Base-by-base conservation (phyloP, 2,113 vertebrate species). In the Leucopsar rothschildi region DNA sequence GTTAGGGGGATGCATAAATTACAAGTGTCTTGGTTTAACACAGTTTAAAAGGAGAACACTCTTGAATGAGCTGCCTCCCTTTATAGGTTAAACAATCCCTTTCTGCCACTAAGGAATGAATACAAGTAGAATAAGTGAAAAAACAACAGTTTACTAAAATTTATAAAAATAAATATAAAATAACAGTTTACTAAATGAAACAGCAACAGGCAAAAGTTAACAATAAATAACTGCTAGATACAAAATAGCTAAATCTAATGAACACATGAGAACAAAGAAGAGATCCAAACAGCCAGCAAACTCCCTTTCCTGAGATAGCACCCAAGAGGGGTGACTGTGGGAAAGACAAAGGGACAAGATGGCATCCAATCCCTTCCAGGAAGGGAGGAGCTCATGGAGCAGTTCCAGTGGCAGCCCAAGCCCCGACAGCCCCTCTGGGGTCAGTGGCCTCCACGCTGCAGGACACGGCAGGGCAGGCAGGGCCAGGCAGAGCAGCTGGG, bases 311-410 rank as follows among this genome's bases (percentile, higher is more conserved):
- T 20, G 11, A 66, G 16, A 66, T 8, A 31, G 21, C 0, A 0
- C 61, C 52, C 1, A 0, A 17, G 25, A 31, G 16, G 25, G 11
- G 25, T 0, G 0, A 42, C 37, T 2, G 0, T 42, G 27, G 44
- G 44, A 68, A 59, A 59, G 31, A 50, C 35, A 35, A 50, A 27
- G 61, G 35, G 21, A 22, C 13, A 12, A 42, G 71, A 27, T 68
- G 37, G 31, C 3, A 2, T 35, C 25, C 3, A 0, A 18, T 59
- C 17, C 44, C 44, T 44, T 29, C 44, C 13, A 20, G 37, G 25
- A 68, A 44, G 25, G 37, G 31, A 31, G 39, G 7, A 52, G 25
- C 27, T 52, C 25, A 52, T 10, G 14, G 37, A 52, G 27, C 33
- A 44, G 12, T 68, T 86, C 37, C 37, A 33, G 31, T 3, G 13